Evolutionary conservation across 1,140 invertebrate genomes (phyloP).

Genomic region (Thaumetopoea pityocampa): DNA sequence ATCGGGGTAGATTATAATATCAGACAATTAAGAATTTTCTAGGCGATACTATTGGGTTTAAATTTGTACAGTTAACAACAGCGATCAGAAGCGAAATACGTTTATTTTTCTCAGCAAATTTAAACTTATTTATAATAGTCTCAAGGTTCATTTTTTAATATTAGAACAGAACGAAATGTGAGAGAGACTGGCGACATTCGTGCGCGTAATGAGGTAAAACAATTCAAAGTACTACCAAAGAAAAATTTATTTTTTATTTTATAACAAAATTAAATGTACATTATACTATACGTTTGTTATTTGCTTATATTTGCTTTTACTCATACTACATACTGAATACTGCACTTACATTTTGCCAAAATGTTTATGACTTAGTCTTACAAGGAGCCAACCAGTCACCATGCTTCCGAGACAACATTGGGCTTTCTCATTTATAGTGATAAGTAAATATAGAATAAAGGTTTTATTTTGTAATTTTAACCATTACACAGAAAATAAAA

Average conservation of each 20-base stretch:
- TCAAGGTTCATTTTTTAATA: slow-evolving; percentile 30
- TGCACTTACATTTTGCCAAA: no score
- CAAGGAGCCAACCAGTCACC: no score
- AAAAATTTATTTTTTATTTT: slow-evolving; percentile 18
- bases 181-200: slow-evolving; percentile 47
- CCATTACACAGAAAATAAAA: no score
- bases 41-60: slow-evolving; percentile 54
- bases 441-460: no score
- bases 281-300: slow-evolving; percentile 7
- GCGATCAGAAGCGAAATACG: slow-evolving; percentile 27
- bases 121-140: slow-evolving; percentile 8
- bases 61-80: slow-evolving; percentile 50
- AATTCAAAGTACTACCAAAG: slow-evolving; percentile 57
- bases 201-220: slow-evolving; percentile 64
- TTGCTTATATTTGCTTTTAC: slow-evolving; percentile 8
- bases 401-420: no score
- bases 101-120: slow-evolving; percentile 9
- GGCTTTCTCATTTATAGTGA: no score
- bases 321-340: no score
- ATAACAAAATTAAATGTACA: slow-evolving; percentile 15
- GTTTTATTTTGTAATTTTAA: no score
- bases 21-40: slow-evolving; percentile 56
- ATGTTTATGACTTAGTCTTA: no score
- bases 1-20: slow-evolving; percentile 39
- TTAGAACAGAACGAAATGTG: slow-evolving; percentile 21